Conservation (phyloP, 2,797 vertebrate genomes). For the Lithobates sylvaticus region DNA sequence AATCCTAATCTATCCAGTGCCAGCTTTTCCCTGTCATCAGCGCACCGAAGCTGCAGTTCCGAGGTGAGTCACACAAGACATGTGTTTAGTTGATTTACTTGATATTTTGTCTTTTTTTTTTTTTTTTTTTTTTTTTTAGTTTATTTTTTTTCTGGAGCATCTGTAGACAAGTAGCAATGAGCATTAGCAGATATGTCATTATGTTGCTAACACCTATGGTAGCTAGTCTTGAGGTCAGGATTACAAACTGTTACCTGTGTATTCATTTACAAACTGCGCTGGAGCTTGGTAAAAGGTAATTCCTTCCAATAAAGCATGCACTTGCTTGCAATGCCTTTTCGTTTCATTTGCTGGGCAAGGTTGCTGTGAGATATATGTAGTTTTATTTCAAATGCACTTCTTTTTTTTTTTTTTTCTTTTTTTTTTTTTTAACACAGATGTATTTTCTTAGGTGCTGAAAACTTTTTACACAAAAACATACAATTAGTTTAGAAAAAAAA, state of each 20-base stretch:
- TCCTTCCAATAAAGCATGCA: no score
- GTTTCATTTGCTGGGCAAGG: no score
- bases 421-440: not conserved
- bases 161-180: not conserved
- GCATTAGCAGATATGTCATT: not conserved
- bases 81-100: not conserved
- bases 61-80: not conserved
- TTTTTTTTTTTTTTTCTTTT: not conserved
- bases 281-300: no score
- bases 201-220: conserved; percentile 2
- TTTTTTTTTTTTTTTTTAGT: not conserved
- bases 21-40: not conserved
- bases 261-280: no score
- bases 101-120: not conserved
- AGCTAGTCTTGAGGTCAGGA: not conserved
- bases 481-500: no score
- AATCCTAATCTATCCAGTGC: no score
- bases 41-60: not conserved
- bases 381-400: not conserved
- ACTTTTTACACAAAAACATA: not conserved
- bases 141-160: not conserved
- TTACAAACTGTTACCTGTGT: not conserved
- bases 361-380: no score
- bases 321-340: not conserved
- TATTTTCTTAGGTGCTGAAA: not conserved